These are phyloP conservation scores for Euthynnus affinis DNA, from an alignment of 2,797 vertebrate species.

Conservation along the genomic window DNA sequence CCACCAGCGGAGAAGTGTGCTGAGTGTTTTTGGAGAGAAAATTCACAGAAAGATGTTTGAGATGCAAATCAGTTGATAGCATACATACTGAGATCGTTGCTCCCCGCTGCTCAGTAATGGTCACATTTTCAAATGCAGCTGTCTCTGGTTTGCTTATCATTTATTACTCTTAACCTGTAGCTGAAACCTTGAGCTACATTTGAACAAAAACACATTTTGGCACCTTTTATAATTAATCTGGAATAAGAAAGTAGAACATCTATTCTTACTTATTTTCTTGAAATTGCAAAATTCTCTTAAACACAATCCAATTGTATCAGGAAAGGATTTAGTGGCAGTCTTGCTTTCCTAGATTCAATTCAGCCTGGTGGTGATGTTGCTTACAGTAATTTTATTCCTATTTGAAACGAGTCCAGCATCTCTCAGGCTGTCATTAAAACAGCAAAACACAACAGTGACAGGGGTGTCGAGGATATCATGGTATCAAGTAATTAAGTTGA, in stretches of 20 bases:
- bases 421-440: conserved; percentile 52
- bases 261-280: not conserved
- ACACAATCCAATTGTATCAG: conserved; percentile 9
- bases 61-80: conserved; percentile 47
- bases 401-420: conserved; percentile 44
- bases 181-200: conserved; percentile 12
- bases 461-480: conserved; percentile 47
- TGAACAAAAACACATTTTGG: not conserved
- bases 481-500: conserved; percentile 74
- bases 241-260: not conserved
- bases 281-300: conserved; percentile 20
- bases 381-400: conserved; percentile 41
- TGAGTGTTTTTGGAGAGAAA: conserved; percentile 3
- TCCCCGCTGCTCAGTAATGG: conserved; percentile 44
- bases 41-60: conserved; percentile 27
- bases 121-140: conserved; percentile 11
- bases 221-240: not conserved
- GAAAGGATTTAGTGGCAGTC: conserved; percentile 17
- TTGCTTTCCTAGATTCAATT: conserved; percentile 19
- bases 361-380: conserved; percentile 26
- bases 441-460: conserved; percentile 37
- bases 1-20: conserved; percentile 31
- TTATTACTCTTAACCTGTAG: conserved; percentile 5
- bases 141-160: not conserved
- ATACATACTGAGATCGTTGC: not conserved